Evolutionary conservation across 2,113 vertebrate genomes (phyloP), one percentile per base, ranked within the genome.

Genomic region (Nettapus auritus): DNA sequence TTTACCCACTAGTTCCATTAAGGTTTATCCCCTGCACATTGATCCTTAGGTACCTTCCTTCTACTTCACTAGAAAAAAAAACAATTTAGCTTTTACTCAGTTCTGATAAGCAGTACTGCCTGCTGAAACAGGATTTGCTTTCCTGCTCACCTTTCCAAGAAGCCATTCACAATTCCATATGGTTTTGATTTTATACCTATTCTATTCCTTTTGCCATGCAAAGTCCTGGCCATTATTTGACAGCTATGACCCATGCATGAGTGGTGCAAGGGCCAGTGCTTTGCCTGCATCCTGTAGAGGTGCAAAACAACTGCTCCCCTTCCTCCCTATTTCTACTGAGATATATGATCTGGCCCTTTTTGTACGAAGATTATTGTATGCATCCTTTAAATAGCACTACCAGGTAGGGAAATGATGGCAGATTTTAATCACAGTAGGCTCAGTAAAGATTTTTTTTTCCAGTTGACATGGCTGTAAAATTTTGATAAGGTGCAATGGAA

Each of bases 401-500:
- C 8, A 50, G 33, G 38, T 1, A 66, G 12, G 31, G n/a, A 68
- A 71, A 23, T 7, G 0, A 0, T 48, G 63, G 11, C 13, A 68
- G 9, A 33, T 89, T 79, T 91, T 88, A 92, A 34, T 87, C 40
- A 33, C 8, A 42, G 77, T 53, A 90, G 23, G 33, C 48, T 92
- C 67, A 82, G 48, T 86, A 93, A 13, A 82, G 57, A 16, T 5
- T 62, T 0, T 2, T 0, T 2, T 3, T 25, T 87, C 34, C 26
- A 59, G 21, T 4, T 87, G 40, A 46, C 42, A 64, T 63, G 2
- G 2, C 42, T 76, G 29, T 80, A 79, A 69, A 86, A 76, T 83
- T 86, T 92, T 89, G 79, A 82, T 89, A 66, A 80, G 46, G 46
- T 31, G 31, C 31, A 73, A 33, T 68, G n/a, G 44, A 90, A 87